Base-by-base conservation (phyloP, 1,140 invertebrate genomes). In the Proctacanthus coquilletti region DNA sequence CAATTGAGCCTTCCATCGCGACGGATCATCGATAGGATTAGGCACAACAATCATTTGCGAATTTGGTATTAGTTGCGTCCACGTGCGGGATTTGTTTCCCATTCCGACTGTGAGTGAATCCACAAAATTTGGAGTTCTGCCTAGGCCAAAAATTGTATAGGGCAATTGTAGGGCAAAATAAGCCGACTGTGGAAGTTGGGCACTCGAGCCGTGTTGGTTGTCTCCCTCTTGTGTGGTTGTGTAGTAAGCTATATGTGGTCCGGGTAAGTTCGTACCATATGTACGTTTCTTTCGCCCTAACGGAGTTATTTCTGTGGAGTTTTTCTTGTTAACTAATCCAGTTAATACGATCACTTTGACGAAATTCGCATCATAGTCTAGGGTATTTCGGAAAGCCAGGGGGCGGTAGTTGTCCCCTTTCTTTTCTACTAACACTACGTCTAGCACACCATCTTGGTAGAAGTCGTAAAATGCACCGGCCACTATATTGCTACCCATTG, bases 11-110 rank as follows among this genome's bases (percentile, higher is more conserved):
- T 78, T 80, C 95, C 95, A 99, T 51, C 74, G 71, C 5, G 64
- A 70, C 5, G 87, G 80, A 32, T 84, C 66, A 42, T 73, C 63
- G 3, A 76, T 67, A 5, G 91, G 89, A 55, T 77, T 76, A 4
- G 94, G 94, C 42, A 97, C 87, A 2, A 98, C 78, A 14, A 97
- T 81, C 58, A 99, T 84, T 63, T 98, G 93, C 2, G 93, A 96
- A 59, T 96, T 98, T 21, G 86, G 94, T 53, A 98, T 97, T 21
- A 98, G 83, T 60, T 94, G 88, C 1, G 80, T 80, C 80, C 86
- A 96, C 34, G 75, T 74, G 44, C 73, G 72, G 0, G 60, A 75
- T 46, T 70, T 62, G 37, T 70, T 71, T 41, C 66, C 82, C 39
- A 96, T 70, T 6, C 86, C 84, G 14, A 96, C 80, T 21, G 72